Evolutionary conservation across 2,888 invertebrate genomes (phyloP).

Genomic region (Epistrophella euchroma): DNA sequence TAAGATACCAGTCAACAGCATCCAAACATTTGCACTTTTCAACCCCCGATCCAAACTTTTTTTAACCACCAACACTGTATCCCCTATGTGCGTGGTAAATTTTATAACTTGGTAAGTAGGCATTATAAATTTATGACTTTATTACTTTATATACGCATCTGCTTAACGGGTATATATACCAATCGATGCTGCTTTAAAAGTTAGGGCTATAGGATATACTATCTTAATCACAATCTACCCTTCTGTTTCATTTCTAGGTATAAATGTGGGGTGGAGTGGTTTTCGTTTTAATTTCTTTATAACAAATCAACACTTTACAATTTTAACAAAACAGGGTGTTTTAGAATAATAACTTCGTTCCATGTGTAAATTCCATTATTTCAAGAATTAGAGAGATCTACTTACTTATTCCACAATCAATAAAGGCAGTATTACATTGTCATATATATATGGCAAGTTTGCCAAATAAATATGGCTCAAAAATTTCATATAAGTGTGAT

Average conservation of each 20-base stretch:
- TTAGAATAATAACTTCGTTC: too few relatives aligned
- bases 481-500: too few relatives aligned
- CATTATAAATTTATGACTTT: slow-evolving; percentile 70
- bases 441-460: too few relatives aligned
- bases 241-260: slow-evolving; percentile 56
- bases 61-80: not conserved
- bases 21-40: slow-evolving; percentile 29
- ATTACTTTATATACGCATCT: slow-evolving; percentile 63
- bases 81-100: slow-evolving; percentile 53
- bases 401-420: too few relatives aligned
- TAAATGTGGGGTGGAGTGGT: not conserved
- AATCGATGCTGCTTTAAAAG: slow-evolving; percentile 65
- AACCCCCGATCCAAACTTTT: not conserved
- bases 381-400: too few relatives aligned
- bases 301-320: slow-evolving; percentile 68
- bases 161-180: not conserved
- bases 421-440: too few relatives aligned
- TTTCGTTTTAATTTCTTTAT: slow-evolving; percentile 60
- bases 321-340: slow-evolving; percentile 6
- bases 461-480: too few relatives aligned
- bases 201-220: slow-evolving; percentile 20
- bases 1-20: slow-evolving; percentile 53
- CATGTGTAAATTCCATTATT: too few relatives aligned
- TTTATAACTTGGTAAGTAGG: slow-evolving; percentile 67
- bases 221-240: slow-evolving; percentile 75